A percentile compares a stretch with the other conserved stretches of the same genome.
These are phyloP conservation scores for Netelia fuscicornis DNA, from an alignment of 2,888 invertebrate species.

Conservation along the genomic window DNA sequence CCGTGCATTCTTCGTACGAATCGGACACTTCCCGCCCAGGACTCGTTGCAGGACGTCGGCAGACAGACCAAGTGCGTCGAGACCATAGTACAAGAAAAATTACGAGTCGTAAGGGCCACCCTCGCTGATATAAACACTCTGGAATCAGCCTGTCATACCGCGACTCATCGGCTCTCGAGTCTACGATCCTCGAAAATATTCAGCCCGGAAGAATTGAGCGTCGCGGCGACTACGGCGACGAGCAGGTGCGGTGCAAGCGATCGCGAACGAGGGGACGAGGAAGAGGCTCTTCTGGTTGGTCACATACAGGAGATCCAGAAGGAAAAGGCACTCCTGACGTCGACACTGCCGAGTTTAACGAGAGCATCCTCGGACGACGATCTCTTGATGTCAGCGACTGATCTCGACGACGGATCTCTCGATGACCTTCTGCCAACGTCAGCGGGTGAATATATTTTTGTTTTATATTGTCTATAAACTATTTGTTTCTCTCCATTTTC, in stretches of 20 bases:
- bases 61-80: conserved; percentile 96
- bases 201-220: conserved; percentile 86
- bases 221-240: conserved; percentile 78
- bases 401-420: conserved; percentile 90
- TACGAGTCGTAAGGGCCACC: conserved; percentile 93
- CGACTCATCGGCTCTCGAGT: conserved; percentile 91
- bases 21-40: conserved; percentile 95
- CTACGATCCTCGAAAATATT: conserved; percentile 91
- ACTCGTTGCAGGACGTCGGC: conserved; percentile 95
- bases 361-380: conserved; percentile 96
- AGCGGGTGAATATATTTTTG: conserved; percentile 77
- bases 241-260: conserved; percentile 76
- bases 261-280: conserved; percentile 87
- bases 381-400: conserved; percentile 90
- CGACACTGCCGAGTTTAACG: conserved; percentile 92
- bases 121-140: conserved; percentile 96
- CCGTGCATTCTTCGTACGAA: conserved; percentile 96
- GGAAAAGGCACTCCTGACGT: conserved; percentile 93
- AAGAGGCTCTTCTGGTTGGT: conserved; percentile 91
- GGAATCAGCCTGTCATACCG: conserved; percentile 95
- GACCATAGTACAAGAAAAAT: conserved; percentile 94
- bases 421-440: conserved; percentile 85
- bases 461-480: too few relatives aligned
- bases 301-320: conserved; percentile 93
- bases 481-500: background rate